phyloP scores from a whole-genome alignment of 1,140 invertebrate species.

The Anagrus nilaparvatae region DNA sequence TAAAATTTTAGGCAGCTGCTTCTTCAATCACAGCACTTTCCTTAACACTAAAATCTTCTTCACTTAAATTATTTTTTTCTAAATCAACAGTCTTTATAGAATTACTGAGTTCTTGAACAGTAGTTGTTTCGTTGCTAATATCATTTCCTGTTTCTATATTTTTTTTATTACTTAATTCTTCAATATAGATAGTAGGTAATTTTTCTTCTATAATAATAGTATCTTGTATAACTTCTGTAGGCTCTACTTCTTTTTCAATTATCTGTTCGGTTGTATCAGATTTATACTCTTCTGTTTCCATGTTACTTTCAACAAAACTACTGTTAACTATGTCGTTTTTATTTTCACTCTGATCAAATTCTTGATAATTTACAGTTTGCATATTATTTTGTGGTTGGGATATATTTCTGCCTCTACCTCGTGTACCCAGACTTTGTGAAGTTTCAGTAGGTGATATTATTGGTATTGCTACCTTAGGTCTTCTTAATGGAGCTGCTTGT shows the following conservation, averaged over 20 bases:
- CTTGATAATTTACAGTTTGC: slow-evolving; percentile 2
- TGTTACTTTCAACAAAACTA: background rate
- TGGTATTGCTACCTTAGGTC: slow-evolving; percentile 50
- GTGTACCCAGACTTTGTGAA: slow-evolving; percentile 22
- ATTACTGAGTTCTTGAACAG: slow-evolving; percentile 1
- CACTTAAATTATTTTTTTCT: slow-evolving; percentile 15
- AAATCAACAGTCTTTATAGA: background rate
- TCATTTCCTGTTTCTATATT: background rate
- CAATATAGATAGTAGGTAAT: background rate
- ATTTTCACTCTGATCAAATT: background rate
- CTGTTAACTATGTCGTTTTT: background rate
- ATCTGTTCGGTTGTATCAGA: background rate
- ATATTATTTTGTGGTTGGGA: background rate
- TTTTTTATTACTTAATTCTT: background rate
- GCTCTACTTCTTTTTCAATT: background rate
- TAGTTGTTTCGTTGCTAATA: background rate
- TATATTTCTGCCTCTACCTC: slow-evolving; percentile 24
- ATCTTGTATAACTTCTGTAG: background rate
- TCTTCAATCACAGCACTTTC: slow-evolving; percentile 30
- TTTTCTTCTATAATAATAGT: background rate
- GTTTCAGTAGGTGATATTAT: slow-evolving; percentile 49
- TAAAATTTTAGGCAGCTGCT: no score
- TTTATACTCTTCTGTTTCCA: background rate
- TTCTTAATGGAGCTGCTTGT: slow-evolving; percentile 35
- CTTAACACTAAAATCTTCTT: slow-evolving; percentile 21